Evolutionary conservation across 2,888 invertebrate genomes (phyloP).

Genomic region (Scotopteryx bipunctaria): DNA sequence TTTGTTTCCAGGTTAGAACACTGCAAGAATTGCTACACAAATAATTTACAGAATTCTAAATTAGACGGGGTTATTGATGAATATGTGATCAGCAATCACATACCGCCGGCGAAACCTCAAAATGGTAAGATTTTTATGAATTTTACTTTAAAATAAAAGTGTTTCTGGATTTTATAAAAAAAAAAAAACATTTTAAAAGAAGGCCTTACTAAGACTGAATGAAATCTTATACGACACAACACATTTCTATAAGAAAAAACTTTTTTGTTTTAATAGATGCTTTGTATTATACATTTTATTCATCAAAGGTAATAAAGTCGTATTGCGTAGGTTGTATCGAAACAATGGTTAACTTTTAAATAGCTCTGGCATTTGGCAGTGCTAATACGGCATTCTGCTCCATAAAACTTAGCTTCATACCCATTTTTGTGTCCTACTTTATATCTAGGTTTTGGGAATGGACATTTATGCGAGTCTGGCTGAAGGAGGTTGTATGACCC

Average conservation of each 20-base stretch:
- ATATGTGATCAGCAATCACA: constrained; percentile 79
- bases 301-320: background rate
- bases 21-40: constrained; percentile 93
- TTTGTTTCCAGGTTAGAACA: constrained; percentile 79
- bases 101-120: constrained; percentile 72
- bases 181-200: too few relatives aligned
- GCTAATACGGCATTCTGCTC: constrained; percentile 4
- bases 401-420: constrained; percentile 12
- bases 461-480: constrained; percentile 5
- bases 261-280: background rate
- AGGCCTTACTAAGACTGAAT: too few relatives aligned
- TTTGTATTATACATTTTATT: background rate
- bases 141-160: too few relatives aligned
- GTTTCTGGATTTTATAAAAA: too few relatives aligned
- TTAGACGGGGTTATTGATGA: constrained; percentile 73
- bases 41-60: constrained; percentile 84
- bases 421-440: constrained; percentile 1
- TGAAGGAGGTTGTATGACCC: constrained; percentile 17
- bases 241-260: background rate
- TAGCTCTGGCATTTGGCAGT: background rate
- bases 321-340: background rate
- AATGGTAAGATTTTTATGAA: constrained; percentile 64
- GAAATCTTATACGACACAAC: too few relatives aligned
- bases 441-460: constrained; percentile 6
- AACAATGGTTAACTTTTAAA: constrained; percentile 6